These are phyloP conservation scores for Heliopora coerulea DNA, from an alignment of 92 coral and sea anemone species.

Conservation along the genomic window DNA sequence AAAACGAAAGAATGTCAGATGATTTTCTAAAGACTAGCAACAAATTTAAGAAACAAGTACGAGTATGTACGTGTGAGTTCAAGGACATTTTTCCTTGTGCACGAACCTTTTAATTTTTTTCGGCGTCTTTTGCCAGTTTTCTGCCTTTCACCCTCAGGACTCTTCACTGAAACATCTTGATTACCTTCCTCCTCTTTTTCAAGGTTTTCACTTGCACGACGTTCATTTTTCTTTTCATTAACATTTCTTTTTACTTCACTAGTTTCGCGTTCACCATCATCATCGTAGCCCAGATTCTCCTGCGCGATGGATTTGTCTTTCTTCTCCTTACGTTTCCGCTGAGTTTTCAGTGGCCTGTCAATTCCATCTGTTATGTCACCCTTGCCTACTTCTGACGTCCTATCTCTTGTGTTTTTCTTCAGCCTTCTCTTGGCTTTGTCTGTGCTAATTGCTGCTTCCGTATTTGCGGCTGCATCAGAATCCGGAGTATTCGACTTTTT, in stretches of 20 bases:
- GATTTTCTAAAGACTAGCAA: too few species aligned
- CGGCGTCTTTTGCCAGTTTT: slow-evolving; percentile 38
- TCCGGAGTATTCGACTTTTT: slow-evolving; percentile 16
- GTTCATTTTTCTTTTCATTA: background rate
- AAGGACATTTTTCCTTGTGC: too few species aligned
- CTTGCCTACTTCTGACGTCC: slow-evolving; percentile 53
- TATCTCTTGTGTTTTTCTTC: slow-evolving; percentile 66
- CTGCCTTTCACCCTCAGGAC: background rate
- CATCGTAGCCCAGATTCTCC: slow-evolving; percentile 78
- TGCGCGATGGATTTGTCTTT: slow-evolving; percentile 25
- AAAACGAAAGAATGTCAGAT: too few species aligned
- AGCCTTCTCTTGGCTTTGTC: slow-evolving; percentile 52
- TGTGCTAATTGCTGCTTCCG: slow-evolving; percentile 28
- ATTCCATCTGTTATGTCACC: slow-evolving; percentile 54
- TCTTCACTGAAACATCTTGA: background rate
- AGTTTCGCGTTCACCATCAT: slow-evolving; percentile 45
- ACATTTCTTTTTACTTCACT: slow-evolving; percentile 21
- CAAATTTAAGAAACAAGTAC: too few species aligned
- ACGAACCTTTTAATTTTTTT: slow-evolving; percentile 29
- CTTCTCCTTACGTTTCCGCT: background rate
- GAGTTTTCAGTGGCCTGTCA: background rate
- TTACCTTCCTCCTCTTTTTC: slow-evolving; percentile 4
- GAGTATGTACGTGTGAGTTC: too few species aligned
- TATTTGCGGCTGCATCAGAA: background rate
- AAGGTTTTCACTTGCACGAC: background rate